A percentile compares a stretch with the other conserved stretches of the same genome.
phyloP scores from a whole-genome alignment of 2,113 vertebrate genomes.

The Phrynosoma blainvillii region DNA sequence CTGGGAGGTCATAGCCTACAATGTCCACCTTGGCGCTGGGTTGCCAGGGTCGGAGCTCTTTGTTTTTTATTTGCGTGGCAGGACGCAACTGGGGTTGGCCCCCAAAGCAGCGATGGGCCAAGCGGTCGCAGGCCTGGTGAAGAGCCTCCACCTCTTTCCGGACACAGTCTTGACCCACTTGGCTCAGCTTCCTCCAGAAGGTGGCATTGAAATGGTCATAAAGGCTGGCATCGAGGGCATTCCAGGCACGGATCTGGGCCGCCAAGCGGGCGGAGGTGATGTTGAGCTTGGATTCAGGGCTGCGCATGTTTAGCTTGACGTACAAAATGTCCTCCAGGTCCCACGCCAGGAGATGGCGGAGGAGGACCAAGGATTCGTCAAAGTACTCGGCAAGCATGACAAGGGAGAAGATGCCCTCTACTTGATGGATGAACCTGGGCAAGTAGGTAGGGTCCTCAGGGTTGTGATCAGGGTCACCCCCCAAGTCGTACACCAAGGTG shows the following conservation, averaged over 20 bases:
- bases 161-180: conserved; percentile 77
- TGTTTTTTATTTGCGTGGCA: conserved; percentile 82
- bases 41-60: conserved; percentile 87
- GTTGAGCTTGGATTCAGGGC: conserved; percentile 73
- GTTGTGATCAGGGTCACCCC: conserved; percentile 81
- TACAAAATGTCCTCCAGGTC: conserved; percentile 87
- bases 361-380: conserved; percentile 87
- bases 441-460: conserved; percentile 70
- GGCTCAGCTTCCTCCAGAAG: conserved; percentile 80
- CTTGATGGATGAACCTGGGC: conserved; percentile 73
- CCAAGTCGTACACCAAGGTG: conserved; percentile 85
- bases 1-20: conserved; percentile 85
- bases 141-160: conserved; percentile 80
- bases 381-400: conserved; percentile 91
- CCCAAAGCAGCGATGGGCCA: conserved; percentile 81
- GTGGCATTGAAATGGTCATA: conserved; percentile 87
- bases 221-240: conserved; percentile 80
- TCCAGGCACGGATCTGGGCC: conserved; percentile 81
- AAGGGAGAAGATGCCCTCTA: conserved; percentile 82
- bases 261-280: conserved; percentile 68
- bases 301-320: conserved; percentile 87
- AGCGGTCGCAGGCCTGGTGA: conserved; percentile 75
- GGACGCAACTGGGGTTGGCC: conserved; percentile 73
- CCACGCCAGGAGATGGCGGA: conserved; percentile 86
- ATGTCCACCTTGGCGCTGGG: conserved; percentile 85